Evolutionary conservation across 2,113 vertebrate species (phyloP).

Genomic region (Mus musculus): DNA sequence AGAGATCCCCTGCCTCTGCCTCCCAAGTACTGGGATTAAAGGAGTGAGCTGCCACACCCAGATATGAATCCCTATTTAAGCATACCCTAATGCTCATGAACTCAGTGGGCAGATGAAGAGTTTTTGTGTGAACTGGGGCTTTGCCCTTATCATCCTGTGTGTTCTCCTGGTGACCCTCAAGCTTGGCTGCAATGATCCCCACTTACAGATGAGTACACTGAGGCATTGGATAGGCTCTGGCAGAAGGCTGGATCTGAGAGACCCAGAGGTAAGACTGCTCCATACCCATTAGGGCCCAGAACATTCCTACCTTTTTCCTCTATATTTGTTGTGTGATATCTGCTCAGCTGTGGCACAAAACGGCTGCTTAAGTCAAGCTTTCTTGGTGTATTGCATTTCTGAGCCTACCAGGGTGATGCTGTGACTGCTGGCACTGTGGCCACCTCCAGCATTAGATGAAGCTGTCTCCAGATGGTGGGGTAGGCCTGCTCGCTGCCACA

Average conservation of each 20-base stretch:
- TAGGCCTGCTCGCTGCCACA: no score
- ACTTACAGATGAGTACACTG: neutral
- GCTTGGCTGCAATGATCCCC: neutral
- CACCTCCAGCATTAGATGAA: neutral
- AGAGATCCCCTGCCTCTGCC: neutral
- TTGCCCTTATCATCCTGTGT: neutral
- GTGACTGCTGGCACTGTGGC: neutral
- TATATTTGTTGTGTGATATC: neutral
- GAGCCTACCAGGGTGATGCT: neutral
- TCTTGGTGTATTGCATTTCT: neutral
- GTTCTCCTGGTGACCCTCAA: neutral
- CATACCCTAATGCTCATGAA: rapidly evolving
- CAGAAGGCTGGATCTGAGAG: neutral
- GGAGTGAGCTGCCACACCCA: neutral
- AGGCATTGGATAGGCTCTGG: neutral
- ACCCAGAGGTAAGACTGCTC: neutral
- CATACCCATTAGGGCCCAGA: neutral
- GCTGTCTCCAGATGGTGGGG: neutral
- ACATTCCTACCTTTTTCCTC: neutral
- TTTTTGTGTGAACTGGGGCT: neutral
- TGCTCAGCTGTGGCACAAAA: neutral
- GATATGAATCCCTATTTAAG: neutral
- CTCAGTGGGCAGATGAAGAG: no score
- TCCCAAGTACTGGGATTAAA: neutral
- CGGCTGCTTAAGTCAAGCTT: neutral